Percentiles rank a stretch among this genome's conserved stretches.
Evolutionary conservation across 2,888 invertebrate genomes (phyloP).

Genomic region (Tiliacea aurago): DNA sequence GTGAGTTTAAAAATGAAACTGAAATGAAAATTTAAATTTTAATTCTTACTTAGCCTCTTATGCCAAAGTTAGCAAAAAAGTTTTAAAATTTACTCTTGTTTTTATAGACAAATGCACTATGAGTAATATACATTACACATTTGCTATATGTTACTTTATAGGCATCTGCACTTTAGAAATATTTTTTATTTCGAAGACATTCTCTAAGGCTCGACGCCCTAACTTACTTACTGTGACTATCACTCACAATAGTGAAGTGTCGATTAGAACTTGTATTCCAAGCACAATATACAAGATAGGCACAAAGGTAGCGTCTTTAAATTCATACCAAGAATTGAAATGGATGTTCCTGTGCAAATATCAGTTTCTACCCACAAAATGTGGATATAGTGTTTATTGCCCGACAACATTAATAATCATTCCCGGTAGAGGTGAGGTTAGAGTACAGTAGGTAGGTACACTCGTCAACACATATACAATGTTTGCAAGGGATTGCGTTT

Average conservation of each 20-base stretch:
- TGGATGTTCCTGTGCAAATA: neutral
- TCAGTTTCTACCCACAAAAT: neutral
- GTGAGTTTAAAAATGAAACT: slow-evolving; percentile 69
- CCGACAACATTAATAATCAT: slow-evolving; percentile 36
- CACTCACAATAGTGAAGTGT: neutral
- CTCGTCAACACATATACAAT: slow-evolving; percentile 63
- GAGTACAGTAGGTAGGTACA: slow-evolving; percentile 51
- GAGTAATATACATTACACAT: neutral
- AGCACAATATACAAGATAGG: slow-evolving; percentile 2
- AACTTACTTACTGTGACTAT: neutral
- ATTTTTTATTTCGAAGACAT: neutral
- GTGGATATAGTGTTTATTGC: slow-evolving; percentile 8
- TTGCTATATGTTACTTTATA: neutral
- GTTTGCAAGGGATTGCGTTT: slow-evolving; percentile 70
- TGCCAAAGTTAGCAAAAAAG: neutral
- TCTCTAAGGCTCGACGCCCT: too few relatives aligned
- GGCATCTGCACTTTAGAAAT: too few relatives aligned
- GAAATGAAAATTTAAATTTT: slow-evolving; percentile 20
- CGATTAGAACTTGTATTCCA: neutral
- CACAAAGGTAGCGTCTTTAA: neutral
- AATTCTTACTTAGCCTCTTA: neutral
- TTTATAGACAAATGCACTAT: neutral
- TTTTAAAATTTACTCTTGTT: neutral
- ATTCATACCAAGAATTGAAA: slow-evolving; percentile 8
- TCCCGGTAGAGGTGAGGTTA: slow-evolving; percentile 54